Base-by-base conservation (phyloP, 2,888 invertebrate species). In the Ceraclea dissimilis region DNA sequence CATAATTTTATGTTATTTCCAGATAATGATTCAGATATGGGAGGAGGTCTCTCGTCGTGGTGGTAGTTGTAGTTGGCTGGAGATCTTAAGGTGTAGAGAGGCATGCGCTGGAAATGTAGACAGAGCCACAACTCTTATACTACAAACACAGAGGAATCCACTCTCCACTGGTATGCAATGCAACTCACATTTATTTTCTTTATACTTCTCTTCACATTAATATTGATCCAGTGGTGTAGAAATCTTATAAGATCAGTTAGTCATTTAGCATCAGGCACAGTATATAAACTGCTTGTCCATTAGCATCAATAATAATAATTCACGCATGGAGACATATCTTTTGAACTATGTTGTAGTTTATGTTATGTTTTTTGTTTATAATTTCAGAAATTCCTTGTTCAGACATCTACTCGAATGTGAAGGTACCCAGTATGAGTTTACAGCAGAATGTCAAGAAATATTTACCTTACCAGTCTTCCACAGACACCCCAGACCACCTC, bases 1-100 rank as follows among this genome's bases (percentile, higher is more conserved):
- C 4, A 26, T 26, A 26, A 26, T 26, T 26, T 26, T 4, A 6
- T 26, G 26, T 63, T 63, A 57, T 60, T 67, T 68, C 2, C 66
- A 88, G 86, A 87, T 91, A 66, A 79, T 91, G 74, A 85, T 85
- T 58, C 80, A 84, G 59, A 85, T 90, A 63, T 86, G 87, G 81
- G 88, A 89, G 67, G 78, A 83, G 39, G 79, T 85, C 18, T 81
- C 84, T 52, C 71, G 79, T 55, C 69, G 71, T 18, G 73, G 80
- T 5, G 68, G 73, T n/a, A 71, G 70, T 39, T 76, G 74, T 63
- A 72, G 79, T 52, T 91, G 89, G 88, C 70, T 81, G 39, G 86
- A 87, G 61, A 81, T 91, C 31, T 74, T 83, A 44, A 78, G 82
- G 46, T 82, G 81, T 67, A 76, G 87, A 1, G 78, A 78, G 63